Percentiles rank a stretch among this genome's conserved stretches.
Conservation (phyloP, 2,888 invertebrate genomes). For the Acanthococcus lagerstroemiae region DNA sequence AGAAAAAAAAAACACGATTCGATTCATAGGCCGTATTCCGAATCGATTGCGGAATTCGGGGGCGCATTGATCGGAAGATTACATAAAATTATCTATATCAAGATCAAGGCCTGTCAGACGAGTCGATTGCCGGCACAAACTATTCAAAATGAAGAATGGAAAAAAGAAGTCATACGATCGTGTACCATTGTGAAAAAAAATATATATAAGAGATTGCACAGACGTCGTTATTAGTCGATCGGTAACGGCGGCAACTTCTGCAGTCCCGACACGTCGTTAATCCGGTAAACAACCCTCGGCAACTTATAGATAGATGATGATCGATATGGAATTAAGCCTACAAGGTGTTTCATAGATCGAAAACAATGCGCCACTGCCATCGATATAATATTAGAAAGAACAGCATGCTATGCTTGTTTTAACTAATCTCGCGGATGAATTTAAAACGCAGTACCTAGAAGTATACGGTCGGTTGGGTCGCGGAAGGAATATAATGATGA, state of each 20-base stretch:
- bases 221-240: not conserved
- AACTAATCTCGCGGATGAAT: not conserved
- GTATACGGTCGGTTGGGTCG: too few relatives aligned
- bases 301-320: not conserved
- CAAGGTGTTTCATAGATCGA: not conserved
- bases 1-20: not conserved
- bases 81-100: not conserved
- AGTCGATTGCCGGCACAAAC: constrained; percentile 8
- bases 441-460: too few relatives aligned
- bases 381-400: too few relatives aligned
- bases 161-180: not conserved
- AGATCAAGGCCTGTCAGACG: constrained; percentile 1
- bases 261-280: constrained; percentile 9
- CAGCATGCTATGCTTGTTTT: not conserved
- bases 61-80: not conserved
- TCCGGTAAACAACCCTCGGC: constrained; percentile 11
- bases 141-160: not conserved
- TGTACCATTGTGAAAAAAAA: not conserved
- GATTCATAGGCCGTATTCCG: not conserved
- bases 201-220: not conserved
- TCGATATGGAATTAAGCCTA: constrained; percentile 5
- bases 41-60: not conserved
- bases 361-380: not conserved
- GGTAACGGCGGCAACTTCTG: not conserved
- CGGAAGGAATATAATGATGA: too few relatives aligned